Evolutionary conservation across 2,888 invertebrate species (phyloP).

Genomic region (Athalia circularis): DNA sequence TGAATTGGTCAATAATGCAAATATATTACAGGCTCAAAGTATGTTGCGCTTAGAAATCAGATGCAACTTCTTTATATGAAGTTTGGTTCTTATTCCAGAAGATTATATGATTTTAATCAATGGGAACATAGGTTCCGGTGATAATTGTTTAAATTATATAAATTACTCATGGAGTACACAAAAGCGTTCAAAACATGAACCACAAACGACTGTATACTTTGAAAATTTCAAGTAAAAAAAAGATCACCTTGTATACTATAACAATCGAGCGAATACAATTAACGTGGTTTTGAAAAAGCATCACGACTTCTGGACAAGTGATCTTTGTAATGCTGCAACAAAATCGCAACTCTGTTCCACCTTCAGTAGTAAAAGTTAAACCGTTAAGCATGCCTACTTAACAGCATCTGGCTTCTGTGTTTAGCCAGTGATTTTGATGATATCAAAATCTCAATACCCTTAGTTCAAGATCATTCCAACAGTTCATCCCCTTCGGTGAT

Average conservation of each 20-base stretch:
- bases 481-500: slow-evolving; percentile 91
- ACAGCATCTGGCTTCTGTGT: too few relatives aligned
- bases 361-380: neutral
- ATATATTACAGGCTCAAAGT: too few relatives aligned
- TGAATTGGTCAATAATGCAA: too few relatives aligned
- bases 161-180: neutral
- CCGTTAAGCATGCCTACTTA: neutral
- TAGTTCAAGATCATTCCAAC: slow-evolving; percentile 73
- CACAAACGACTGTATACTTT: neutral
- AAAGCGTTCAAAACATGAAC: slow-evolving; percentile 7
- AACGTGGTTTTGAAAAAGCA: neutral
- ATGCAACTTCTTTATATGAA: neutral
- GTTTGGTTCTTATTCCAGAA: neutral
- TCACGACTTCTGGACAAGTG: neutral
- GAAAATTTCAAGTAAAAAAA: neutral
- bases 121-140: neutral
- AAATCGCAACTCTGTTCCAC: neutral
- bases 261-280: too few relatives aligned
- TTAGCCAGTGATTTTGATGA: too few relatives aligned
- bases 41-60: too few relatives aligned
- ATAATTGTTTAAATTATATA: neutral
- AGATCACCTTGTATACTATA: too few relatives aligned
- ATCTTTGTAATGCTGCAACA: neutral
- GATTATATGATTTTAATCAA: neutral
- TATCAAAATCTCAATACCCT: neutral